These are phyloP conservation scores for Chrysodeixis includens DNA, from an alignment of 2,888 invertebrate species.

Conservation along the genomic window DNA sequence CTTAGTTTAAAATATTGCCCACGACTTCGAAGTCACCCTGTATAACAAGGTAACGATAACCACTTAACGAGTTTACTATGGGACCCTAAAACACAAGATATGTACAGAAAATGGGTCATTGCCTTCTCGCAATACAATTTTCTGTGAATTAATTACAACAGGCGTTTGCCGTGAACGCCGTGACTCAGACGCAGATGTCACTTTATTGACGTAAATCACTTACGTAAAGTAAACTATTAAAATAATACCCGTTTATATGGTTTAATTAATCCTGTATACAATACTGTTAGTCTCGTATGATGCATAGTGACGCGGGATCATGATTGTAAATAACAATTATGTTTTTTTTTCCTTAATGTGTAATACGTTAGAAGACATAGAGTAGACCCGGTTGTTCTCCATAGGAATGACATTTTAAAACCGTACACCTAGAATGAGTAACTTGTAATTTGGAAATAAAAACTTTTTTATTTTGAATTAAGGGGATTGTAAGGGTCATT, in stretches of 20 bases:
- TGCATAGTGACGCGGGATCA: neutral
- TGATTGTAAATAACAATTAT: slow-evolving; percentile 2
- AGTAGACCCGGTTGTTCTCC: too few relatives aligned
- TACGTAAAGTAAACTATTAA: slow-evolving; percentile 19
- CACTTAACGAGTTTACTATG: neutral
- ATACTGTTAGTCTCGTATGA: neutral
- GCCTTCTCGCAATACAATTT: slow-evolving; percentile 30
- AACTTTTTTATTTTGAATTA: too few relatives aligned
- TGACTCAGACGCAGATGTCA: slow-evolving; percentile 54
- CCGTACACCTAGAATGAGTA: too few relatives aligned
- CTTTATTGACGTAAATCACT: slow-evolving; percentile 45
- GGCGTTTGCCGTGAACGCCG: slow-evolving; percentile 36
- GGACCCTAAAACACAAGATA: neutral
- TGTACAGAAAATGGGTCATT: slow-evolving; percentile 45
- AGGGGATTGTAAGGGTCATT: too few relatives aligned
- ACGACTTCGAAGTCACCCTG: too few relatives aligned
- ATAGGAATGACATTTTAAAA: too few relatives aligned
- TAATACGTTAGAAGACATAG: neutral
- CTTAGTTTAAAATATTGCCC: too few relatives aligned
- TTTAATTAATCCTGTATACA: neutral
- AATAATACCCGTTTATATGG: neutral
- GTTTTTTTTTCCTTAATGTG: neutral
- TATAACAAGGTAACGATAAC: too few relatives aligned
- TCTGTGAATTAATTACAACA: slow-evolving; percentile 53
- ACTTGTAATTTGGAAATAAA: too few relatives aligned